Base-by-base conservation (phyloP, 2,113 vertebrate genomes). In the Cynoglossus semilaevis region DNA sequence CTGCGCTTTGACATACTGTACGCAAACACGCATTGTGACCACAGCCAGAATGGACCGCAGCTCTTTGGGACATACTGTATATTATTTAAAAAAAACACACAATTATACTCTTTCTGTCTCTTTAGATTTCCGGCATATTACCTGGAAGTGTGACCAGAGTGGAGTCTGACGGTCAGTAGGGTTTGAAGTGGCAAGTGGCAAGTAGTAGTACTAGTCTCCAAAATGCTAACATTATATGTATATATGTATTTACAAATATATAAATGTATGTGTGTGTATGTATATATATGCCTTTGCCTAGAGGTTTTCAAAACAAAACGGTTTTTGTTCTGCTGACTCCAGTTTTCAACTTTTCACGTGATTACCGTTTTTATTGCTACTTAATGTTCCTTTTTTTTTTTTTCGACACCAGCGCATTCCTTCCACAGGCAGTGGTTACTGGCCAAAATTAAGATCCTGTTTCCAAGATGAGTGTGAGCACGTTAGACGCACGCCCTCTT, bases 11-110 rank as follows among this genome's bases (percentile, higher is more conserved):
- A 59, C 16, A 58, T 10, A 15, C 29, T 37, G 29, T 18, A 62
- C 45, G 38, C 14, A 56, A 15, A 51, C 14, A 13, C 8, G 60
- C 13, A 60, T 14, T n/a, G 37, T 59, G 55, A 70, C 35, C 17
- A 77, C 52, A 73, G 48, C 35, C 43, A 14, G 44, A 18, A 57
- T 77, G 19, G 64, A 61, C 18, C 47, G 29, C 61, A 51, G 15
- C 17, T 15, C 47, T 44, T 59, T 45, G 54, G 4, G 46, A 15
- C 22, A 4, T 2, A 29, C 22, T 1, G 41, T 44, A 41, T 54
- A 44, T 61, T 64, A n/a, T n/a, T n/a, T n/a, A n/a, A n/a, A n/a
- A 72, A 71, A 73, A 65, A 55, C 5, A 55, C 15, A 22, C 37
- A 65, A 37, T n/a, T 17, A 51, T 10, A 37, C 5, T 44, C n/a